A percentile compares a stretch with the other conserved stretches of the same genome.
phyloP scores from a whole-genome alignment of 92 coral and sea anemone genomes.

The Pocillopora grandis region DNA sequence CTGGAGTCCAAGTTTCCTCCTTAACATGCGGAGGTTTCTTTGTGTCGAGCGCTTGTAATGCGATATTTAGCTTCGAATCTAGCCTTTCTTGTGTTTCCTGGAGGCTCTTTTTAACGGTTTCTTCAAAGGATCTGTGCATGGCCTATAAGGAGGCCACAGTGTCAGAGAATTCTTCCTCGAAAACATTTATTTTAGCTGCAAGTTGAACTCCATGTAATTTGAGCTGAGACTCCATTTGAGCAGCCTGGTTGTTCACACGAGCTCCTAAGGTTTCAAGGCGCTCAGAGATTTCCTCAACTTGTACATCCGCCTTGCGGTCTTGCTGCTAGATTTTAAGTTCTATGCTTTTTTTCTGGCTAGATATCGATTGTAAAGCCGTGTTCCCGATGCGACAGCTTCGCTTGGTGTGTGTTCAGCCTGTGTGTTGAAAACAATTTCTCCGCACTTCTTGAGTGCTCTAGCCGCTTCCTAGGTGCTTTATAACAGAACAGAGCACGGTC shows the following conservation, averaged over 20 bases:
- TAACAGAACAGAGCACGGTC: no score
- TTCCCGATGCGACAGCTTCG: slow-evolving; percentile 2
- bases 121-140: slow-evolving; percentile 21
- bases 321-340: slow-evolving; percentile 10
- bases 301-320: neutral
- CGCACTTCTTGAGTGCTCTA: neutral
- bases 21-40: slow-evolving; percentile 18
- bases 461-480: no score
- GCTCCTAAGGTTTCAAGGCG: slow-evolving; percentile 15
- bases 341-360: slow-evolving; percentile 15
- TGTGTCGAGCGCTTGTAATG: slow-evolving; percentile 7
- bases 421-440: slow-evolving; percentile 27
- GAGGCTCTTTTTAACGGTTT: slow-evolving; percentile 18
- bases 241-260: slow-evolving; percentile 9
- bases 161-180: slow-evolving; percentile 26
- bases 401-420: neutral
- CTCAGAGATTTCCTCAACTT: slow-evolving; percentile 11
- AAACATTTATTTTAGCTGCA: slow-evolving; percentile 24
- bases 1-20: slow-evolving; percentile 14
- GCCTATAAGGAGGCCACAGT: slow-evolving; percentile 15
- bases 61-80: neutral
- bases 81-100: slow-evolving; percentile 25
- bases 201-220: slow-evolving; percentile 21
- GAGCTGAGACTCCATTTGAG: slow-evolving; percentile 26
- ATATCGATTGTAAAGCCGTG: neutral